Evolutionary conservation across 2,888 invertebrate species (phyloP), one percentile per base, ranked within the genome.

Genomic region (Operophtera brumata): DNA sequence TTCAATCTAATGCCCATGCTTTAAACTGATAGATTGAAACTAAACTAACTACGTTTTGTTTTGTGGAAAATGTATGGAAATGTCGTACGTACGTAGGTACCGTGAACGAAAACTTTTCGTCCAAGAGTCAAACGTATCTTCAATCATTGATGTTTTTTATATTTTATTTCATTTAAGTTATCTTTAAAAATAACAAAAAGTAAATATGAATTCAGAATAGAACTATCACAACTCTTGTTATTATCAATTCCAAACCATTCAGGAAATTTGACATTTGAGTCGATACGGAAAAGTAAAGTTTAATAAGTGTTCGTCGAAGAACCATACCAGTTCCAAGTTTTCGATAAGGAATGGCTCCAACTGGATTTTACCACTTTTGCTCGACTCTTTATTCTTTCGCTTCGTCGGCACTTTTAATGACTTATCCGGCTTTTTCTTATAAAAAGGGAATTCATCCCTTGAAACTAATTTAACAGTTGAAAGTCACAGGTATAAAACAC

Each of bases 401-500:
- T 86, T 71, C 78, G 78, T 76, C 75, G 79, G 77, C 80, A 84
- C 79, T 86, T 87, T 86, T 88, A 88, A 88, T 88, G 86, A 87
- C 86, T 87, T 86, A 83, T 82, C 82, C 80, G 75, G 73, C 77
- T 82, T 82, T 75, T 76, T 75, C 69, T 64, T 71, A 72, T 72
- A 76, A 73, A 78, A 76, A 77, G 69, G 69, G 65, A 66, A 67
- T 71, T 75, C 73, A 65, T 75, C 73, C 47, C 46, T 68, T 71
- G 71, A 70, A 70, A 70, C 69, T 66, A 66, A 70, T 65, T 63
- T 58, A 59, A 50, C 48, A 54, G 56, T 54, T 56, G 40, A 47
- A 43, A 46, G 26, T 51, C 30, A 47, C 40, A 55, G 36, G 45
- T 41, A 39, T 47, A 42, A 57, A 43, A 40, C 40, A 43, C 26